Base-by-base conservation (phyloP, 2,797 vertebrate species). In the Enteromius unitaeniatus region DNA sequence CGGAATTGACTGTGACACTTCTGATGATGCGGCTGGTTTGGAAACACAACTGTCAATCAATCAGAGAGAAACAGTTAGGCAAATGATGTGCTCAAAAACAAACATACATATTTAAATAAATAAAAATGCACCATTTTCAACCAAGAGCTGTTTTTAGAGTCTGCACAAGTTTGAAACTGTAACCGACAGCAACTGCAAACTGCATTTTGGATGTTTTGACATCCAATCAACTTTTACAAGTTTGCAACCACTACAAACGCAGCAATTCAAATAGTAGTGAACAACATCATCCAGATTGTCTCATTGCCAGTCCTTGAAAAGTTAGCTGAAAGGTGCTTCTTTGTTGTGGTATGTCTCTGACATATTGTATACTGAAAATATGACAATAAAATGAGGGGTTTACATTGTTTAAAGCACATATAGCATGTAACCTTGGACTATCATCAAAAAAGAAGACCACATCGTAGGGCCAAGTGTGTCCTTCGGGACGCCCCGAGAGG, bases 1-100 rank as follows among this genome's bases (percentile, higher is more conserved):
- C 67, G 45, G 86, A 86, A 86, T 84, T 84, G 69, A 79, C 19
- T 79, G 64, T 84, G 74, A 81, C 65, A 47, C 78, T 69, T 87
- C 80, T 64, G 70, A 83, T 85, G 86, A 82, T 82, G 75, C 15
- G 37, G 55, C 74, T 64, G 49, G 60, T 83, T 79, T 79, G 75
- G 68, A 85, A 77, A 80, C 77, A 60, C 47, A 80, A 67, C 76
- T 64, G 81, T 62, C 86, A 85, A 80, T 83, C 80, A 72, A 65
- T 82, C 80, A 77, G 65, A 34, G 45, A 72, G 45, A 65, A 45
- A 78, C 70, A 42, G 28, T 83, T 85, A 82, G 79, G 75, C 75
- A 85, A 87, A 85, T 82, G 53, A 85, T 64, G 37, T 26, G 7
- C 34, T 65, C 26, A 70, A 45, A 37, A 37, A 80, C 45, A 85